Conservation (phyloP, 2,888 invertebrate species). For the Macrosiphum euphorbiae region DNA sequence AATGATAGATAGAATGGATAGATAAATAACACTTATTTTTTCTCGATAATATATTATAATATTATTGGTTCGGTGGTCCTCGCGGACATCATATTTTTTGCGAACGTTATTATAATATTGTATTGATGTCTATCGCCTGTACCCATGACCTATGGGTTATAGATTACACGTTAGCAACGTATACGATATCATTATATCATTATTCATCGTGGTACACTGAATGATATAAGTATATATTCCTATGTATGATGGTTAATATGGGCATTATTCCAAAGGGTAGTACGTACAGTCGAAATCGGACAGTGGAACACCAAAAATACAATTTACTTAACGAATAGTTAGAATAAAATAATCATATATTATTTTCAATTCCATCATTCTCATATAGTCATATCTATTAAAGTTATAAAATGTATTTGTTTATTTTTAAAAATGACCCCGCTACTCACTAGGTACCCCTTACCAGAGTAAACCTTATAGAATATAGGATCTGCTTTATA, state of each 20-base stretch:
- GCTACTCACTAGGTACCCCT: not conserved
- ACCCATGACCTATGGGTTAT: not conserved
- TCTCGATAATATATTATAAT: not conserved
- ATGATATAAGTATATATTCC: not conserved
- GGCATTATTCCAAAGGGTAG: not conserved
- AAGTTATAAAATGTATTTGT: not conserved
- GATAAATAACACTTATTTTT: not conserved
- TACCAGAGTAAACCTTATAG: not conserved
- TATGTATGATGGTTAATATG: not conserved
- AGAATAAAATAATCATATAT: not conserved
- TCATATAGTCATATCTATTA: too few species aligned
- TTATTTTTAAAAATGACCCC: not conserved
- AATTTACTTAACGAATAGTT: not conserved
- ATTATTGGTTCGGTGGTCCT: not conserved
- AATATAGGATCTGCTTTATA: not conserved
- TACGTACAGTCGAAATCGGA: not conserved
- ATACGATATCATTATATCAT: too few species aligned
- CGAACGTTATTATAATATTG: not conserved
- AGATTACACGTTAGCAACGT: not conserved
- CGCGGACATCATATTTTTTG: not conserved
- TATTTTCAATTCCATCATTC: not conserved
- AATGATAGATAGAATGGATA: too few species aligned
- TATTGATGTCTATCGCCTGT: not conserved
- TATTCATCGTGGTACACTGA: not conserved
- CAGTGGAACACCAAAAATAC: not conserved